phyloP scores from a whole-genome alignment of 2,888 invertebrate species.

The Tholera decimalis region DNA sequence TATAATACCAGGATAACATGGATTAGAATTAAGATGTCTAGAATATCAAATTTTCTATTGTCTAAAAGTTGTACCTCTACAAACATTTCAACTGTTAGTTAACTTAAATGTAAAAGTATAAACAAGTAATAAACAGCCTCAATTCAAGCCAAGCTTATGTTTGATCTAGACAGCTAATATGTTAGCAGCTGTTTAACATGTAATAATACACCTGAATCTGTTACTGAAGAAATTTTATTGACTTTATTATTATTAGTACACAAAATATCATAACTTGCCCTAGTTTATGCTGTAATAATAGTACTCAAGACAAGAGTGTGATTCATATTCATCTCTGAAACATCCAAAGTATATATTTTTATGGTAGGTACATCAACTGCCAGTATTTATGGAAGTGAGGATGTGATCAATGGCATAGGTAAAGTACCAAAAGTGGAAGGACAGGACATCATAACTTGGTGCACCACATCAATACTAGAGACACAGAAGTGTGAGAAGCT shows the following conservation, averaged over 20 bases:
- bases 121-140: not conserved
- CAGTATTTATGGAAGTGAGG: constrained; percentile 69
- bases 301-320: too few relatives aligned
- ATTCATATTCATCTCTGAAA: too few relatives aligned
- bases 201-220: not conserved
- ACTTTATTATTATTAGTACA: too few relatives aligned
- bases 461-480: constrained; percentile 95
- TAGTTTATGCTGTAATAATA: too few relatives aligned
- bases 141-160: not conserved
- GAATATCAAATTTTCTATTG: not conserved
- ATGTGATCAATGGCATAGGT: constrained; percentile 68
- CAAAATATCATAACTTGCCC: too few relatives aligned
- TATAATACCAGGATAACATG: not conserved
- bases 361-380: constrained; percentile 63
- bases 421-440: constrained; percentile 77
- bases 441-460: constrained; percentile 93
- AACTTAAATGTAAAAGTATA: not conserved
- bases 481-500: constrained; percentile 96
- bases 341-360: too few relatives aligned
- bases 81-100: too few relatives aligned
- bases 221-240: not conserved
- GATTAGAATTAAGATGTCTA: not conserved
- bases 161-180: not conserved
- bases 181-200: too few relatives aligned
- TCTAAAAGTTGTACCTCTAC: too few relatives aligned